Evolutionary conservation across 1,140 invertebrate species (phyloP).

Genomic region (Tribolium madens): DNA sequence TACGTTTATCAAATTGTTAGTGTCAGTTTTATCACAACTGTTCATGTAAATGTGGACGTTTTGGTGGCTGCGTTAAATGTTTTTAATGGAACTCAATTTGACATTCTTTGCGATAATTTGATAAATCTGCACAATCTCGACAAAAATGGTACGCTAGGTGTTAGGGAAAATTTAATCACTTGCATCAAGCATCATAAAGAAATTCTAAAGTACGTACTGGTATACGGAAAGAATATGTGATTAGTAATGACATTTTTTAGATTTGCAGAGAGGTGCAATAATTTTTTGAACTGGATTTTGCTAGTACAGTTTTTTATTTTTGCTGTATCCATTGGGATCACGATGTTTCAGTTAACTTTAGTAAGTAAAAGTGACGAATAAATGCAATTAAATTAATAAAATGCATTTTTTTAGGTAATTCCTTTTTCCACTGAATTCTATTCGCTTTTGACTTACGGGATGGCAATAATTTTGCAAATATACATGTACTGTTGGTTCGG

Average conservation of each 20-base stretch:
- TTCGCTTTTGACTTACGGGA: not conserved
- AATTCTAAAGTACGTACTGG: not conserved
- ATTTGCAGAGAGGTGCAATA: not conserved
- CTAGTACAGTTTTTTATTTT: not conserved
- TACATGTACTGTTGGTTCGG: not conserved
- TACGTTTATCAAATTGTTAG: slow-evolving; percentile 14
- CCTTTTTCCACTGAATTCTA: not conserved
- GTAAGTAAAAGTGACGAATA: no score
- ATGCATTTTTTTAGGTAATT: not conserved
- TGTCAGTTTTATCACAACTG: not conserved
- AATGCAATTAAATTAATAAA: no score
- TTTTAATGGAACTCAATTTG: not conserved
- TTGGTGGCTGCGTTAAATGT: not conserved
- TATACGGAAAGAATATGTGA: not conserved
- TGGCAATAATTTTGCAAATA: not conserved
- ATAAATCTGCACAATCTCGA: not conserved
- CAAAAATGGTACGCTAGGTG: not conserved
- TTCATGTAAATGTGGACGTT: slow-evolving; percentile 4
- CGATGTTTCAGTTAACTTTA: not conserved
- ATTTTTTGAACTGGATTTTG: not conserved
- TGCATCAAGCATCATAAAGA: not conserved
- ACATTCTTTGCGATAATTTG: slow-evolving; percentile 1
- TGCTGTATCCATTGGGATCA: not conserved
- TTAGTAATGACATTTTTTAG: not conserved
- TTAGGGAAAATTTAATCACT: not conserved